Percentiles rank a stretch among this genome's conserved stretches.
phyloP scores from a whole-genome alignment of 1,140 invertebrate species.

The Heliothis virescens region DNA sequence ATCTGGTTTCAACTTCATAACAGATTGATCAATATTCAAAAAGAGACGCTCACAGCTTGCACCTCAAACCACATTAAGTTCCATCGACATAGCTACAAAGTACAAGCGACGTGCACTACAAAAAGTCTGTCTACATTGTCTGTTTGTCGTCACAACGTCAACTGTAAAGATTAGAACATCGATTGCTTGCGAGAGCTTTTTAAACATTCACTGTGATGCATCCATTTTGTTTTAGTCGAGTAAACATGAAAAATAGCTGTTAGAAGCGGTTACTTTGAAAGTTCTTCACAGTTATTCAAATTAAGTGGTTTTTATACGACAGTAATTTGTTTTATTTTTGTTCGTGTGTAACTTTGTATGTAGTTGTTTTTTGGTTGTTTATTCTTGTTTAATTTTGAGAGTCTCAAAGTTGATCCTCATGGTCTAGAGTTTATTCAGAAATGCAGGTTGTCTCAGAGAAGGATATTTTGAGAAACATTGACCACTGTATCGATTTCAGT shows the following conservation, averaged over 20 bases:
- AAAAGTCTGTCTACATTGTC: background rate
- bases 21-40: too few species aligned
- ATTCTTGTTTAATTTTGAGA: too few species aligned
- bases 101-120: too few species aligned
- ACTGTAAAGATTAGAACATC: slow-evolving; percentile 24
- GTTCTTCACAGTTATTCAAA: background rate
- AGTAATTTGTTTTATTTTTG: background rate
- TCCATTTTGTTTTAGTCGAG: slow-evolving; percentile 5
- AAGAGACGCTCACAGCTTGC: background rate
- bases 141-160: slow-evolving; percentile 4
- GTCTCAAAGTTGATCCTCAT: too few species aligned
- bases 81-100: slow-evolving; percentile 1
- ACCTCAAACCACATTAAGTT: background rate
- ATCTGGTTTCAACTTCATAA: background rate
- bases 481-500: too few species aligned
- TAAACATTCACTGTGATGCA: background rate
- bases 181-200: background rate
- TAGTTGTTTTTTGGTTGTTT: too few species aligned
- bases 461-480: too few species aligned
- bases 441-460: too few species aligned
- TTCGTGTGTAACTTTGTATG: too few species aligned
- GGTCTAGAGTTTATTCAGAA: too few species aligned
- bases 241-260: slow-evolving; percentile 6
- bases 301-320: background rate
- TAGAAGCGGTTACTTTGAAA: background rate